A percentile compares a stretch with the other conserved stretches of the same genome.
phyloP scores from a whole-genome alignment of 35 echinoderm and acorn worm genomes.

The Hemicentrotus pulcherrimus region DNA sequence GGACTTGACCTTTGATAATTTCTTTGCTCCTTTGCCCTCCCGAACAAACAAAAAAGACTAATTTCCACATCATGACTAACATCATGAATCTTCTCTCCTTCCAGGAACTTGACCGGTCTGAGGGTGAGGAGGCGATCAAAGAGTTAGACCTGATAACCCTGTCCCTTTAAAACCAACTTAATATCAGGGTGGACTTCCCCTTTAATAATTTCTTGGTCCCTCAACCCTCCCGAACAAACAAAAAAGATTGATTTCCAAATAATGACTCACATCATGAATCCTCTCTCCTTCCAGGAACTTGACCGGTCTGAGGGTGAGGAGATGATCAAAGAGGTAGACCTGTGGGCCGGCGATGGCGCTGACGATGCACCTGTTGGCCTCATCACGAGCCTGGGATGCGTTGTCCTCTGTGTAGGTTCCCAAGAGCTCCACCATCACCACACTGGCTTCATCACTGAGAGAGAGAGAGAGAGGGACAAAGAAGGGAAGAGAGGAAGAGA shows the following conservation, averaged over 20 bases:
- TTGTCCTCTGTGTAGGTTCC: conserved; percentile 94
- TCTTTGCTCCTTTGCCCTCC: too few relatives aligned
- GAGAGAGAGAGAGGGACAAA: background rate
- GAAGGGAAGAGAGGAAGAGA: too few relatives aligned
- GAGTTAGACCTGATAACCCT: conserved; percentile 65
- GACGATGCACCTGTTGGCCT: conserved; percentile 94
- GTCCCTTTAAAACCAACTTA: too few relatives aligned
- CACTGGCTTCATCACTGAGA: conserved; percentile 79
- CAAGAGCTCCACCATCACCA: conserved; percentile 92
- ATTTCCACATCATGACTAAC: conserved; percentile 38
- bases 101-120: conserved; percentile 93
- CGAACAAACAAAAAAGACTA: too few relatives aligned
- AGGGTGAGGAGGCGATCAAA: conserved; percentile 91
- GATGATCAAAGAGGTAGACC: conserved; percentile 89
- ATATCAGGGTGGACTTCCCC: too few relatives aligned
- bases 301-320: conserved; percentile 90
- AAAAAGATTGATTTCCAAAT: background rate
- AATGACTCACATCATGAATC: conserved; percentile 84
- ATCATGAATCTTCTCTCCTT: conserved; percentile 95
- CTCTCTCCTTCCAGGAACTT: conserved; percentile 95
- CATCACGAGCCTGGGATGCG: conserved; percentile 87
- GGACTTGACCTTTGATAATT: too few relatives aligned
- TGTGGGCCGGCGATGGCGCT: conserved; percentile 84
- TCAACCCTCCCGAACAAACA: too few relatives aligned
- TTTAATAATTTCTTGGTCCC: too few relatives aligned